Evolutionary conservation across 2,888 invertebrate species (phyloP), one percentile per base, ranked within the genome.

Genomic region (Idaea biselata): DNA sequence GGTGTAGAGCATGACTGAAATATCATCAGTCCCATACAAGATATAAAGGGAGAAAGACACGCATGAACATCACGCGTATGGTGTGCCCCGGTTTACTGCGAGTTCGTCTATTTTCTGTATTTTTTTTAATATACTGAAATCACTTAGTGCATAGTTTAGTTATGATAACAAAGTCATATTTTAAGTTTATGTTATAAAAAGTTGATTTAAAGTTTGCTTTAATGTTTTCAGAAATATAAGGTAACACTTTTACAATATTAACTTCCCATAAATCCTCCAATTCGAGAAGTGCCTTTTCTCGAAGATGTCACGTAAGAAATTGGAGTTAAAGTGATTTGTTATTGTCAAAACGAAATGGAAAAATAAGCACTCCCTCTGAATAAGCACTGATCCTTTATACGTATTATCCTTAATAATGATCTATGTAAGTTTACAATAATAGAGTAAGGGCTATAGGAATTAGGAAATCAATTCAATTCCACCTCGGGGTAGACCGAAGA

Each of bases 391-490:
- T 60, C 58, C 44, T 56, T 65, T 60, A 16, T 44, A 55, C 18
- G 5, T 54, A 25, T 55, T 18, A 18, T 55, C 32, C 18, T 55
- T 60, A 55, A 60, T 57, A 33, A 61, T 64, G n/a, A 65, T 63
- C 60, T 60, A 58, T 33, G 58, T 65, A 67, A 64, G 61, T 63
- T 61, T 60, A 25, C 44, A 58, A 64, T 68, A 71, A 64, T 68
- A 60, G 68, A 67, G 59, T 68, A 68, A 65, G 64, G 63, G 65
- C 72, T 68, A 74, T 70, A 67, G 63, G 71, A 69, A 72, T 77
- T 75, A 71, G 70, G 68, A 73, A 74, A 75, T 70, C 70, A 73
- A 72, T 44, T 70, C 70, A 73, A 72, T 11, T 44, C 8, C 44
- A 44, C 44, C 11, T 44, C 8, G 0, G 14, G 44, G 44, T 14